Conservation (phyloP, 53 echinoderm and acorn worm genomes). For the Luidia sarsii region DNA sequence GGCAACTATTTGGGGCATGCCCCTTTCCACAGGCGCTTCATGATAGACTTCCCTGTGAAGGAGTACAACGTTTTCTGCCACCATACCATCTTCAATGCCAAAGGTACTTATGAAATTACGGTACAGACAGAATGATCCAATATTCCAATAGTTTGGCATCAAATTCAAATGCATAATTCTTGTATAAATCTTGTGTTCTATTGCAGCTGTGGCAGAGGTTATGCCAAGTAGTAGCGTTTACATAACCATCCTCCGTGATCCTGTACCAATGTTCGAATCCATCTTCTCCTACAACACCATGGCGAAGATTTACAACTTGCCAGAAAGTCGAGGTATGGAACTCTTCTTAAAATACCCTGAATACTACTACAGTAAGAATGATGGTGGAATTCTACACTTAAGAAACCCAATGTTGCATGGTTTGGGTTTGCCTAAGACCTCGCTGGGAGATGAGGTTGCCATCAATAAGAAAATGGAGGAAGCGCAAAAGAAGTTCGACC, state of each 20-base stretch:
- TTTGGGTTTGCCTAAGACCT: constrained; percentile 56
- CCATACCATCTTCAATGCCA: constrained; percentile 76
- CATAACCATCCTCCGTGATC: constrained; percentile 84
- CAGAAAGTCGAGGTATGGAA: constrained; percentile 16
- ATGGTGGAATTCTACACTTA: constrained; percentile 32
- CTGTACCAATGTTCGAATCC: constrained; percentile 84
- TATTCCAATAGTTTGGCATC: neutral
- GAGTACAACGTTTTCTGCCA: constrained; percentile 75
- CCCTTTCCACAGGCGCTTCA: too few relatives aligned
- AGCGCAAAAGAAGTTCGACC: constrained; percentile 56
- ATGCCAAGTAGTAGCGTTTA: constrained; percentile 66
- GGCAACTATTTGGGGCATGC: constrained; percentile 82
- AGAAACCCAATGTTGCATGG: constrained; percentile 90
- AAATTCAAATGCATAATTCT: neutral
- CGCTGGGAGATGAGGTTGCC: neutral
- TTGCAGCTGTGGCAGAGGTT: constrained; percentile 74
- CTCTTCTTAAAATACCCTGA: constrained; percentile 64
- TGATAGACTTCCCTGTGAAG: constrained; percentile 4
- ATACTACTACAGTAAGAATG: constrained; percentile 2
- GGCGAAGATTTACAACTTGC: constrained; percentile 43
- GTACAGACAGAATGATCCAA: neutral
- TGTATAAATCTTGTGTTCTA: neutral
- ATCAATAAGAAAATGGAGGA: constrained; percentile 50
- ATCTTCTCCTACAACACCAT: constrained; percentile 71
- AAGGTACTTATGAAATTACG: constrained; percentile 46